Evolutionary conservation across 2,888 invertebrate genomes (phyloP), one percentile per base, ranked within the genome.

Genomic region (Diarsia dahlii): DNA sequence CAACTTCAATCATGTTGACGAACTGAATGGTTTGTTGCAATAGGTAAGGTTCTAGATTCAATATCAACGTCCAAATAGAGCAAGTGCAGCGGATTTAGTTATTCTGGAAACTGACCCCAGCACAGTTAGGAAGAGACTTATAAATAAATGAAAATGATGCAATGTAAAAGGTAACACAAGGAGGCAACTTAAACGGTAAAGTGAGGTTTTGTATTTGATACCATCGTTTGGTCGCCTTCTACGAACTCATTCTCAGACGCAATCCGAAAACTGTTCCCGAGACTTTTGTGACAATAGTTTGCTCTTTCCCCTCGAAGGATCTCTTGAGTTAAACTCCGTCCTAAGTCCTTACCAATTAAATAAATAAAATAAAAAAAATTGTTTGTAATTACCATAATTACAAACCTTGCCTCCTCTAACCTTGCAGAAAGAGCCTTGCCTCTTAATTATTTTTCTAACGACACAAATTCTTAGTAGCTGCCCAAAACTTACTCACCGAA

Each of bases 341-440:
- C n/a, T 48, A 68, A n/a, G n/a, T n/a, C n/a, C n/a, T n/a, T n/a
- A n/a, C n/a, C n/a, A n/a, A n/a, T n/a, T n/a, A n/a, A n/a, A n/a
- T n/a, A n/a, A n/a, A n/a, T n/a, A n/a, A n/a, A n/a, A n/a, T n/a
- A n/a, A n/a, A n/a, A n/a, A n/a, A n/a, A n/a, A n/a, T n/a, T n/a
- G n/a, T n/a, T n/a, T n/a, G n/a, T n/a, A n/a, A n/a, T 34, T 45
- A 6, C 12, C 12, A 34, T 34, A 75, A 64, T 54, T 63, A 77
- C 65, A 74, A 0, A 34, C 12, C 28, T 13, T 39, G 39, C 39
- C 8, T 39, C 8, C 39, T 39, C 8, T 39, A 1, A 39, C 39
- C 39, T 50, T 50, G 9, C 45, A 3, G 23, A 48, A 15, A 48
- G 1, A 23, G 23, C 20, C 0, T 34, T 5, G 2, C 20, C 20